Evolutionary conservation across 2,888 invertebrate species (phyloP).

Genomic region (Hartigia nigra): DNA sequence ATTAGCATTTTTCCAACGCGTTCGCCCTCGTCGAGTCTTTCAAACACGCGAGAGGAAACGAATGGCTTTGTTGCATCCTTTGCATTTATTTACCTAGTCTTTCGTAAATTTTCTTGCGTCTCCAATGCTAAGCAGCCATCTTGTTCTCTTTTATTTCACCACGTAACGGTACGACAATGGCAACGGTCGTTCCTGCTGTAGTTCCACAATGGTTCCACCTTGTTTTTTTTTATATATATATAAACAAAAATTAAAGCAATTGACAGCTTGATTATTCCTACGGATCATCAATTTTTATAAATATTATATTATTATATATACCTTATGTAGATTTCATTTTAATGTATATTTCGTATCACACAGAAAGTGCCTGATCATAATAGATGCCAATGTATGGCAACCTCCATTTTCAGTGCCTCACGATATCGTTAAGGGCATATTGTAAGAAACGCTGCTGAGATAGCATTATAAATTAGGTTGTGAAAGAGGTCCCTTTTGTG

Average conservation of each 20-base stretch:
- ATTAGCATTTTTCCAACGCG: neutral
- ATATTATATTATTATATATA: too few relatives aligned
- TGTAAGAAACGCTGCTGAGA: neutral
- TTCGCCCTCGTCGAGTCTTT: neutral
- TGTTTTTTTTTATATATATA: neutral
- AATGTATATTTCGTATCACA: too few relatives aligned
- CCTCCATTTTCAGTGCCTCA: neutral
- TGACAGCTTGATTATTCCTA: neutral
- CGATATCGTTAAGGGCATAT: neutral
- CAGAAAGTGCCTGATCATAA: neutral
- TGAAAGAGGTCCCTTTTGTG: neutral
- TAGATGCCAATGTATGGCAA: neutral
- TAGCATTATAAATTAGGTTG: constrained; percentile 3
- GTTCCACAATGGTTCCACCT: neutral
- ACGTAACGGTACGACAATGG: neutral
- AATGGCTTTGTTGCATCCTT: neutral
- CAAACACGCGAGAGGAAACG: neutral
- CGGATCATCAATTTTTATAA: neutral
- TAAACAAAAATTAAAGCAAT: neutral
- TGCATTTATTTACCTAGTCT: neutral
- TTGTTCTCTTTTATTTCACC: neutral
- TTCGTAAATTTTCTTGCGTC: neutral
- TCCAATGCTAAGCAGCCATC: neutral
- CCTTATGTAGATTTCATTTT: constrained; percentile 1
- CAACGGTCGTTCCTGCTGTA: neutral